phyloP scores from a whole-genome alignment of 2,797 vertebrate species.

The Neostethus bicornis region DNA sequence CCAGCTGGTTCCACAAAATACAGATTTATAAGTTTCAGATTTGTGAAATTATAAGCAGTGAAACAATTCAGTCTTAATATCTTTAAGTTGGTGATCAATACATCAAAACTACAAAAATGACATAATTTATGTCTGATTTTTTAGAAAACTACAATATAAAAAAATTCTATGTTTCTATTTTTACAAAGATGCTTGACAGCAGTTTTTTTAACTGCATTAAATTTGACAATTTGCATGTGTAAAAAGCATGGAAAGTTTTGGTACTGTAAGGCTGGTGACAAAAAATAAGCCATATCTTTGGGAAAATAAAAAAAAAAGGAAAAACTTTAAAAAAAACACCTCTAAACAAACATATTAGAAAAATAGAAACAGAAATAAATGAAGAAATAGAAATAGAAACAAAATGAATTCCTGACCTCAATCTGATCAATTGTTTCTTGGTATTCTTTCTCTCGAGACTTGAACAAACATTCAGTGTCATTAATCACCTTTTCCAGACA shows the following conservation, averaged over 20 bases:
- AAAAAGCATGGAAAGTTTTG: background rate
- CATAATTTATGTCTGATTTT: background rate
- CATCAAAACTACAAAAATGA: background rate
- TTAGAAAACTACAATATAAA: background rate
- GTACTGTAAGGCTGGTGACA: background rate
- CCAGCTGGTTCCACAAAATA: slow-evolving; percentile 80
- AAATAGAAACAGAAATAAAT: background rate
- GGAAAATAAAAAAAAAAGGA: background rate
- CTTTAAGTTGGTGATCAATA: background rate
- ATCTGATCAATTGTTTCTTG: slow-evolving; percentile 98
- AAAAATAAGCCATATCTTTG: background rate
- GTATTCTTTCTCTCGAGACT: slow-evolving; percentile 95
- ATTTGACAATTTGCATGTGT: background rate
- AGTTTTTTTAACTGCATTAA: background rate
- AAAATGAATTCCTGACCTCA: slow-evolving; percentile 82
- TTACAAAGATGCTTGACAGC: background rate
- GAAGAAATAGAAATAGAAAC: no score
- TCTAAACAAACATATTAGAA: background rate
- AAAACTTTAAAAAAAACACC: background rate
- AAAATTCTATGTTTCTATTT: background rate
- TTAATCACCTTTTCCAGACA: slow-evolving; percentile 97
- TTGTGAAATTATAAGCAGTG: background rate
- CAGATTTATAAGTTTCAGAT: background rate
- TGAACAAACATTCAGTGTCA: slow-evolving; percentile 96
- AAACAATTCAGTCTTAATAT: background rate